Conservation (phyloP, 2,888 invertebrate species). For the Chrysolina oricalcia region DNA sequence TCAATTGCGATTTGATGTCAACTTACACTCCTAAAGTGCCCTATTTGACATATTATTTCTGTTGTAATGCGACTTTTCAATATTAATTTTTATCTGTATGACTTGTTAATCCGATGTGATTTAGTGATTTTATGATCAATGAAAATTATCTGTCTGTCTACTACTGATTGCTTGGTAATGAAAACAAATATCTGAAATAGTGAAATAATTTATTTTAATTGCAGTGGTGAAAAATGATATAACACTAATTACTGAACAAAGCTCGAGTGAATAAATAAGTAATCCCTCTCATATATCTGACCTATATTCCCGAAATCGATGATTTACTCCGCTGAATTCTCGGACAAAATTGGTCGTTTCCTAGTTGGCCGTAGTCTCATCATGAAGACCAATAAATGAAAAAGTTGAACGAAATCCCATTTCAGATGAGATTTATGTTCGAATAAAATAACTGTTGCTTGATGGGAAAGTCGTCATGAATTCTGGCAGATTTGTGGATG, state of each 20-base stretch:
- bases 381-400: constrained; percentile 10
- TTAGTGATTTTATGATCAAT: no score
- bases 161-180: no score
- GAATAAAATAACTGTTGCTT: neutral
- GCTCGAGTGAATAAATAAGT: neutral
- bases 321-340: neutral
- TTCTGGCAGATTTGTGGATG: neutral
- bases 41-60: no score
- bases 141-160: no score
- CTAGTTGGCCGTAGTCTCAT: neutral
- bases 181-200: no score
- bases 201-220: no score
- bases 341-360: constrained; percentile 1
- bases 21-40: no score
- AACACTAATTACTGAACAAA: neutral
- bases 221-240: no score
- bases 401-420: constrained; percentile 10
- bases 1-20: no score
- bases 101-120: no score
- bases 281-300: neutral
- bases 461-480: neutral
- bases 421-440: constrained; percentile 7
- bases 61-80: no score
- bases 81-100: no score
- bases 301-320: constrained; percentile 4